Evolutionary conservation across 2,888 invertebrate genomes (phyloP), one percentile per base, ranked within the genome.

Genomic region (Blastobasis lacticolella): DNA sequence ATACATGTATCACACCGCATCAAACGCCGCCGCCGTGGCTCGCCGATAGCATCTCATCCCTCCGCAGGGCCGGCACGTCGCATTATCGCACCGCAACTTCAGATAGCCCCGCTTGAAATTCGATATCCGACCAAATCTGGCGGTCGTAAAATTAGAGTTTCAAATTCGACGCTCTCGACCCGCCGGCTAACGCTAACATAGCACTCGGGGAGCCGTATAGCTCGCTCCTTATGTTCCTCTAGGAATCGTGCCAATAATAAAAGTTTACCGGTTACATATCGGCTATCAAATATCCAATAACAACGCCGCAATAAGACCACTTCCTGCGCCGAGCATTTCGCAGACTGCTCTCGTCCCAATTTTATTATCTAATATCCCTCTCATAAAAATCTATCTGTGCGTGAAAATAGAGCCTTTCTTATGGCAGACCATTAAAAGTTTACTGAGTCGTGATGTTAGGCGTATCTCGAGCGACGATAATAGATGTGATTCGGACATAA

Each of bases 61-160:
- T 23, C 23, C 23, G 23, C 23, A 23, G 23, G 23, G 23, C 23
- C 23, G 23, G 23, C 23, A 1, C 78, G 78, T 82, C 76, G 73
- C 78, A 79, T 82, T 78, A 80, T 70, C 67, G 63, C 68, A 65
- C 69, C 60, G 73, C 72, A 72, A 74, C 77, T 75, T 75, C 69
- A 76, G 78, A 81, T 76, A 77, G 76, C 81, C 66, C 70, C 74
- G 77, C 81, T 83, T 81, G 81, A 84, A 82, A 82, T 81, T 81
- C 78, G 80, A 82, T 79, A 78, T 74, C 72, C 69, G 73, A 72
- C 70, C 75, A 78, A 77, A 76, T 73, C 75, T 75, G 64, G 69
- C 68, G 75, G 68, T 84, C 82, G 79, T 85, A 81, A 86, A 86
- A 84, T 84, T 82, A 81, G 76, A 75, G 69, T 66, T 69, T 67